Evolutionary conservation across 2,113 vertebrate genomes (phyloP), one percentile per base, ranked within the genome.

Genomic region (Callochromis pleurospilus): DNA sequence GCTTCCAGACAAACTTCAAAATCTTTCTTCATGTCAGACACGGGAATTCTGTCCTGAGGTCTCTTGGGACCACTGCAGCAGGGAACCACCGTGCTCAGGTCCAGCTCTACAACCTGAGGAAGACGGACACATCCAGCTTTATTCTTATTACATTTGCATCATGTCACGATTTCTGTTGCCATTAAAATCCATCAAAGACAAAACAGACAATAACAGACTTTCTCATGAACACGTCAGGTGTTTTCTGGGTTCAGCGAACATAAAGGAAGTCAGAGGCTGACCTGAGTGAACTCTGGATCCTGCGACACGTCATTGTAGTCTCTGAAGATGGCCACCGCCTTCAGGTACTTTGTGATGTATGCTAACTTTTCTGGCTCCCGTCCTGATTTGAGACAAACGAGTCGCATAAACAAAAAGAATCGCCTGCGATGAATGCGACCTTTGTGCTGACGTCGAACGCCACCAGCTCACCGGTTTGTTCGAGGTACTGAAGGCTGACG

Each of bases 51-150:
- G 95, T 99, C 98, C 91, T 99, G 99, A 31, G 99, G 99, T 89
- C 99, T 96, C 92, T 99, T 99, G 14, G 98, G 99, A 75, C 98
- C 99, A 10, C 99, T 99, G 91, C 98, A 99, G 94, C 98, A 99
- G 2, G 98, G 98, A 17, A 98, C 98, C 5, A 99, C 98, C 1
- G 96, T 95, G 45, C 90, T 92, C 29, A 99, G 96, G 90, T 99
- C 97, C 93, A 99, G 87, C 89, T 94, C 94, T 7, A 95, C 80
- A 2, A 96, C 92, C 96, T 96, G 62, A 75, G 8, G 49, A 33
- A 53, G 14, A 15, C 3, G 7, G 7, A 65, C 10, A 19, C 21
- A 29, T 47, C 14, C 9, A 65, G 17, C 6, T 31, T 75, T 17
- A 12, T 12, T 29, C 42, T 49, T 2, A 0, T 49, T 5, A 75